Evolutionary conservation across 2,888 invertebrate genomes (phyloP).

Genomic region (Serrognathus titanus): DNA sequence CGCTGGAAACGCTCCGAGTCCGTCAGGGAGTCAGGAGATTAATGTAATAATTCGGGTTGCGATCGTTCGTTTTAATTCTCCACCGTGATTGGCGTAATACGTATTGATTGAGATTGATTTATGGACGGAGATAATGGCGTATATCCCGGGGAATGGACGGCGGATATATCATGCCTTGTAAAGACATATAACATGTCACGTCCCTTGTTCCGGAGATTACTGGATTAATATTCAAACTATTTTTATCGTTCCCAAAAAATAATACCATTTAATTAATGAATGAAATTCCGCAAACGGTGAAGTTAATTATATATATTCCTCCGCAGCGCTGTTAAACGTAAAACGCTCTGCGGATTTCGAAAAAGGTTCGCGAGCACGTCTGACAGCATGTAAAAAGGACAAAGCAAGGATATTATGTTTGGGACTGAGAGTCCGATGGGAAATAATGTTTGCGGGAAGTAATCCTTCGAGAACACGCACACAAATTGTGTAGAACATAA

Average conservation of each 20-base stretch:
- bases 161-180: slow-evolving; percentile 13
- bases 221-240: slow-evolving; percentile 1
- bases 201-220: slow-evolving; percentile 7
- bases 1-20: neutral
- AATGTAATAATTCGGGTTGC: slow-evolving; percentile 24
- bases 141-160: slow-evolving; percentile 14
- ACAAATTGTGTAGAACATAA: too few relatives aligned
- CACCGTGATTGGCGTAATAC: slow-evolving; percentile 22
- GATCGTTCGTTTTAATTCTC: slow-evolving; percentile 19
- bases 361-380: too few relatives aligned
- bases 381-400: too few relatives aligned
- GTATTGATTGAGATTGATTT: slow-evolving; percentile 22
- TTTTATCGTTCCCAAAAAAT: too few relatives aligned
- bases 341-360: too few relatives aligned
- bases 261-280: too few relatives aligned
- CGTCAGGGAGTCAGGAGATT: slow-evolving; percentile 15
- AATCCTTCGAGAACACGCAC: neutral
- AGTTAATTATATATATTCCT: too few relatives aligned
- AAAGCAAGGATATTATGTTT: slow-evolving; percentile 1
- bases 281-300: too few relatives aligned
- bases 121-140: slow-evolving; percentile 16
- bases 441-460: slow-evolving; percentile 1
- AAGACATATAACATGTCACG: slow-evolving; percentile 7
- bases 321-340: too few relatives aligned
- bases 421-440: neutral